These are phyloP conservation scores for Euglossa dilemma DNA, from an alignment of 1,140 invertebrate species.

Conservation along the genomic window DNA sequence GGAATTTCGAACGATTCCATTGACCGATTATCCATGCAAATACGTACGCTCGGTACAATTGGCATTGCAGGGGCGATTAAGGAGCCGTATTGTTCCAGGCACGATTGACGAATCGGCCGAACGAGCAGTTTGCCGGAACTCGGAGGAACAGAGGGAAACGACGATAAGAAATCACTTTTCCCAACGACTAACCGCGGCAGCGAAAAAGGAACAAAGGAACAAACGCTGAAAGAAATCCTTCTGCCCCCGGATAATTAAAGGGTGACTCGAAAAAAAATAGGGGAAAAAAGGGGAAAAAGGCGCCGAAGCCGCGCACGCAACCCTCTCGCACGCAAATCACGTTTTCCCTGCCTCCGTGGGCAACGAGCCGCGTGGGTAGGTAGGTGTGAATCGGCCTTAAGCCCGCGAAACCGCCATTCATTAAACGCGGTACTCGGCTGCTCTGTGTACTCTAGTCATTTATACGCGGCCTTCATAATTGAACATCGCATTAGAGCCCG, in stretches of 20 bases:
- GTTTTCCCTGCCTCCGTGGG: neutral
- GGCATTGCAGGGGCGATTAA: neutral
- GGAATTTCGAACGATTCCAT: too few species aligned
- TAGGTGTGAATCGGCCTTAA: conserved; percentile 51
- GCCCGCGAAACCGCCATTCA: conserved; percentile 63
- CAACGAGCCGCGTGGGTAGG: conserved; percentile 25
- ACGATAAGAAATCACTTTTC: neutral
- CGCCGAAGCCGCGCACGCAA: neutral
- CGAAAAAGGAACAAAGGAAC: neutral
- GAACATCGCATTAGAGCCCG: conserved; percentile 58
- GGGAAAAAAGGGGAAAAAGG: too few species aligned
- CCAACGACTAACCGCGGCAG: neutral
- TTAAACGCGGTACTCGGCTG: conserved; percentile 45
- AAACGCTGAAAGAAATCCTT: neutral
- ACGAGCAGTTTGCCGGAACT: too few species aligned
- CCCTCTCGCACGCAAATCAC: neutral
- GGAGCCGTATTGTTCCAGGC: neutral
- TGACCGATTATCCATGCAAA: too few species aligned
- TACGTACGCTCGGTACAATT: too few species aligned
- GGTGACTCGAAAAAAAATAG: neutral
- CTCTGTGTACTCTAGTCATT: conserved; percentile 48
- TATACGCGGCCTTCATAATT: conserved; percentile 60
- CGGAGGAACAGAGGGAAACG: too few species aligned
- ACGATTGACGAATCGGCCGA: too few species aligned
- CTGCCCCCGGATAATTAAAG: neutral